A percentile compares a stretch with the other conserved stretches of the same genome.
phyloP scores from a whole-genome alignment of 2,888 invertebrate genomes.

The Chymomyza amoena region DNA sequence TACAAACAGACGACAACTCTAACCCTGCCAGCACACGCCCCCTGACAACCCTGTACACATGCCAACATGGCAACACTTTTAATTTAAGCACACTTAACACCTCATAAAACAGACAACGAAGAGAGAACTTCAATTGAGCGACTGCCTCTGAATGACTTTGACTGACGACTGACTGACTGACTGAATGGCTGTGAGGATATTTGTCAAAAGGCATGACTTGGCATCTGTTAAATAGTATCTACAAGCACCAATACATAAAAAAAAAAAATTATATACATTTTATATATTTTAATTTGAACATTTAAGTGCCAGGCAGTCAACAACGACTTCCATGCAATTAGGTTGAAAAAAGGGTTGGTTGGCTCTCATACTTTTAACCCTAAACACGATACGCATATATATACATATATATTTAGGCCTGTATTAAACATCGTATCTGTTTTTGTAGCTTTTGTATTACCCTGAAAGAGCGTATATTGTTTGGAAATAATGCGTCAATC shows the following conservation, averaged over 20 bases:
- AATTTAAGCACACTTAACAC: conserved; percentile 76
- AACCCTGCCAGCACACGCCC: background rate
- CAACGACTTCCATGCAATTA: conserved; percentile 74
- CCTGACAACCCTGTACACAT: background rate
- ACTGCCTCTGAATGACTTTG: background rate
- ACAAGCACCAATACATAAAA: background rate
- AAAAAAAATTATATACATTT: conserved; percentile 70
- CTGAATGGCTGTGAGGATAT: conserved; percentile 11
- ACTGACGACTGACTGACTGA: conserved; percentile 37
- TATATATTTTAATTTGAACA: conserved; percentile 69
- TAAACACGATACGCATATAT: conserved; percentile 11
- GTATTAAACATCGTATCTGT: background rate
- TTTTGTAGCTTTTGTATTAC: conserved; percentile 16
- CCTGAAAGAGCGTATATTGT: background rate
- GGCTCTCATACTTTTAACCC: background rate
- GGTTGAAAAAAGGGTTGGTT: conserved; percentile 62
- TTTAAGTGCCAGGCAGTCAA: conserved; percentile 55
- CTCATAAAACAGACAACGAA: conserved; percentile 27
- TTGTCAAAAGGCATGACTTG: background rate
- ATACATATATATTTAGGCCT: background rate
- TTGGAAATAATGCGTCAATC: background rate
- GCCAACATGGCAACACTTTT: conserved; percentile 47
- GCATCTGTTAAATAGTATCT: background rate
- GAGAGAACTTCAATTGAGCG: conserved; percentile 11
- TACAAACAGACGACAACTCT: background rate